phyloP scores from a whole-genome alignment of 2,797 vertebrate genomes.

The Sebastes vulpes region DNA sequence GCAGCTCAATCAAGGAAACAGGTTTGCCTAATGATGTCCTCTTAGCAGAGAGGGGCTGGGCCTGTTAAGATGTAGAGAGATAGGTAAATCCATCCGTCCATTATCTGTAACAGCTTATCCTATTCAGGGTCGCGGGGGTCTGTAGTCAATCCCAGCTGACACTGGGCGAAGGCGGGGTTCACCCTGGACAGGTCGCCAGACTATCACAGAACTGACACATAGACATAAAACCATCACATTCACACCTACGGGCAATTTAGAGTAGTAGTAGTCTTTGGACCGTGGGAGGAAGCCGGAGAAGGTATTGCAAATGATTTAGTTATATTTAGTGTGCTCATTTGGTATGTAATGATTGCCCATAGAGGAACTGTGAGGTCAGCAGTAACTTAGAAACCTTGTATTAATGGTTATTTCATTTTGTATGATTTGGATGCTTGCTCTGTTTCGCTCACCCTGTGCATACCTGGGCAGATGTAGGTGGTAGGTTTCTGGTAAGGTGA shows the following conservation, averaged over 20 bases:
- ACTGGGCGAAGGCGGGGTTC: no score
- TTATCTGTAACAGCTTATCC: no score
- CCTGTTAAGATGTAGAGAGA: not conserved
- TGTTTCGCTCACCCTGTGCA: not conserved
- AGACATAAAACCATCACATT: not conserved
- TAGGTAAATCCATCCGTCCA: no score
- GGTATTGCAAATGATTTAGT: not conserved
- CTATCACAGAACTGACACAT: no score
- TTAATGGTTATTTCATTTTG: not conserved
- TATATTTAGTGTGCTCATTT: not conserved
- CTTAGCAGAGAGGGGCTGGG: not conserved
- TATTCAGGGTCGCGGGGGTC: no score
- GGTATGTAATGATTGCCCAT: not conserved
- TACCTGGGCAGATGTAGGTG: not conserved
- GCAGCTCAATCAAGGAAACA: not conserved
- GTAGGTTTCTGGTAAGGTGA: not conserved
- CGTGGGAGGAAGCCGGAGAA: no score
- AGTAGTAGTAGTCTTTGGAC: no score
- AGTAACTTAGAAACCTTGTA: not conserved
- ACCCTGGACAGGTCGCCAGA: no score
- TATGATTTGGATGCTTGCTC: not conserved
- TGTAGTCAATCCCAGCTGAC: no score
- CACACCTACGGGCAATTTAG: no score
- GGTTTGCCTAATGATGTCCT: not conserved
- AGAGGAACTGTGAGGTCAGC: not conserved